Percentiles rank a stretch among this genome's conserved stretches.
Evolutionary conservation across 2,113 vertebrate genomes (phyloP).

Genomic region (Caranx melampygus): DNA sequence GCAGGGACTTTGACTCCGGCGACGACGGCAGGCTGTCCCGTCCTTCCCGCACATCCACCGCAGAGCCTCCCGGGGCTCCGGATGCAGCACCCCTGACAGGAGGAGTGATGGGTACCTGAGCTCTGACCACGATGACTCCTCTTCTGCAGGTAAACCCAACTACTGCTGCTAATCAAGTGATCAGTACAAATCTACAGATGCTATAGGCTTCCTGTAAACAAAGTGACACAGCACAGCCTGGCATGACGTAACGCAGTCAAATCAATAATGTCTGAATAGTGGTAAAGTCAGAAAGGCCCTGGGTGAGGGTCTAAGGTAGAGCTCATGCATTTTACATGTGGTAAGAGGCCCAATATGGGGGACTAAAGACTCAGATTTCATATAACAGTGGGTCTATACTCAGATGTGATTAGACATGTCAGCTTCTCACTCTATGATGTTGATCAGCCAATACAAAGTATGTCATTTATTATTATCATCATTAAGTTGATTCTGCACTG

Average conservation of each 20-base stretch:
- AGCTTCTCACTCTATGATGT: not conserved
- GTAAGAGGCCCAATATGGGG: no score
- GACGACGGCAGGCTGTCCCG: constrained; percentile 83
- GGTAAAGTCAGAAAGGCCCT: not conserved
- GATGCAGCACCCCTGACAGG: constrained; percentile 89
- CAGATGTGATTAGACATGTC: no score
- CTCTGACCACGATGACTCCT: constrained; percentile 92
- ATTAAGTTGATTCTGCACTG: not conserved
- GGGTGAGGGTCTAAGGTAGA: not conserved
- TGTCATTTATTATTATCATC: not conserved
- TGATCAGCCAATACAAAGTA: not conserved
- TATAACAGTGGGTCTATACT: no score
- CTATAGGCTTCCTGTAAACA: not conserved
- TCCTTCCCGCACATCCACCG: constrained; percentile 53
- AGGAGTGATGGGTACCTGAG: constrained; percentile 87
- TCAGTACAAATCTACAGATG: not conserved
- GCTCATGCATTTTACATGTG: not conserved
- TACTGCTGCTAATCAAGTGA: not conserved
- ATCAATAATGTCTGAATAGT: not conserved
- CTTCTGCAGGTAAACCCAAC: constrained; percentile 84
- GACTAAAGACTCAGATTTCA: no score
- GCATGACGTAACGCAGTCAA: not conserved
- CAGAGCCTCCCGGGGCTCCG: constrained; percentile 70
- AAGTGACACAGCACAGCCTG: not conserved
- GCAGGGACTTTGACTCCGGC: constrained; percentile 84